Conservation (phyloP, 2,113 vertebrate genomes). For the Chamaea fasciata region DNA sequence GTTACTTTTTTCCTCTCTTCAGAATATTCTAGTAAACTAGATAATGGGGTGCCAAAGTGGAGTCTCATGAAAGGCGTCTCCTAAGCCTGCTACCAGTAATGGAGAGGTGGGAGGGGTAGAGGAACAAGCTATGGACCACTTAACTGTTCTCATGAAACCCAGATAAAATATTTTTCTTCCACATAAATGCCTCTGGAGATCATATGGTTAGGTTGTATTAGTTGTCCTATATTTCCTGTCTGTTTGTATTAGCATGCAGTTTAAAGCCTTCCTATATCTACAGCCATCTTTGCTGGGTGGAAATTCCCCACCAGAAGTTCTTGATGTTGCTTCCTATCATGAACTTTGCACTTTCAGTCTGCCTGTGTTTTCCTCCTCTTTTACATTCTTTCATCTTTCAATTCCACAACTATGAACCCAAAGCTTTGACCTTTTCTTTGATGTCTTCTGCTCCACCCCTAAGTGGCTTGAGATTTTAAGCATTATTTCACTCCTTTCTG, state of each 20-base stretch:
- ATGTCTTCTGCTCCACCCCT: background rate
- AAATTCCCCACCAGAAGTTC: background rate
- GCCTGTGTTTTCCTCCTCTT: background rate
- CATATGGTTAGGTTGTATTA: background rate
- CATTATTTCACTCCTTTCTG: background rate
- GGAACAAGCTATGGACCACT: background rate
- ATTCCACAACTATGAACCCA: background rate
- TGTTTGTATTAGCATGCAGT: background rate
- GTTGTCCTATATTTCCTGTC: background rate
- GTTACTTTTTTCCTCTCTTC: background rate
- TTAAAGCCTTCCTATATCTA: background rate
- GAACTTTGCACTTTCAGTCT: background rate
- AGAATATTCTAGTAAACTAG: background rate
- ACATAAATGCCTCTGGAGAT: background rate
- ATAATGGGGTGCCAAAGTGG: background rate
- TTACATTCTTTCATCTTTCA: background rate
- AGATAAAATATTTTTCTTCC: background rate
- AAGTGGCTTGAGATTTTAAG: background rate
- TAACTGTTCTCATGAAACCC: background rate
- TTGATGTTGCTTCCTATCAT: background rate
- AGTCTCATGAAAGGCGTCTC: background rate
- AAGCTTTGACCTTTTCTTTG: background rate
- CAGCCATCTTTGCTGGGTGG: background rate
- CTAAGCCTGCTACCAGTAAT: background rate
- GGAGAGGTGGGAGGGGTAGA: background rate